Percentiles rank a stretch among this genome's conserved stretches.
phyloP scores from a whole-genome alignment of 2,797 vertebrate genomes.

The Spinus pinus region DNA sequence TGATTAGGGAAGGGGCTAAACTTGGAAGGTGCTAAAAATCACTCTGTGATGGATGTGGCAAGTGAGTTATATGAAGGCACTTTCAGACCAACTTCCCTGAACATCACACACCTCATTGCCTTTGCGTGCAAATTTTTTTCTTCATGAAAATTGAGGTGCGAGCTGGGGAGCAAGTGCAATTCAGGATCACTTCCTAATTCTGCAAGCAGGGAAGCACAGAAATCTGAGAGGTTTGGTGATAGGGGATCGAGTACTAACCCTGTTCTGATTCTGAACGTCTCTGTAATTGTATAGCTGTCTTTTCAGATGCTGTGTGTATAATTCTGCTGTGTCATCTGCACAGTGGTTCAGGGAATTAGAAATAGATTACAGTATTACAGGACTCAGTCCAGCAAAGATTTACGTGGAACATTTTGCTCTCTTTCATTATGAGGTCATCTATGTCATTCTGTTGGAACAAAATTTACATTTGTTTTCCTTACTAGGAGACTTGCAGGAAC shows the following conservation, averaged over 20 bases:
- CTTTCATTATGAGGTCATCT: neutral
- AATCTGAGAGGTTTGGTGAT: neutral
- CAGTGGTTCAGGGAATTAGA: neutral
- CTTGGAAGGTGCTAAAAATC: neutral
- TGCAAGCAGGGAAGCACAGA: neutral
- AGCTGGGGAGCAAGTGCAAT: neutral
- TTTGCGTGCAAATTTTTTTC: neutral
- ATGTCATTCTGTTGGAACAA: neutral
- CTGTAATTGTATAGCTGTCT: neutral
- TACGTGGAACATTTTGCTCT: neutral
- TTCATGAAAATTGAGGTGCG: neutral
- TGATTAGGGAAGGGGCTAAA: neutral
- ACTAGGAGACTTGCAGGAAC: neutral
- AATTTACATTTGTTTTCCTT: neutral
- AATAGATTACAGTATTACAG: neutral
- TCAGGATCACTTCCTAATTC: neutral
- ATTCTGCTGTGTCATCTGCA: conserved; percentile 12
- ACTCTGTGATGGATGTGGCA: neutral
- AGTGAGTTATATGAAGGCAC: neutral
- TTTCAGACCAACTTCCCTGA: neutral
- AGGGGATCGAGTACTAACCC: neutral
- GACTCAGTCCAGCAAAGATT: neutral
- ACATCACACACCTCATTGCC: neutral
- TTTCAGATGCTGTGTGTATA: neutral
- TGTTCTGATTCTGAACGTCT: neutral